These are phyloP conservation scores for Montipora foliosa DNA, from an alignment of 64 coral and sea anemone species.

Conservation along the genomic window DNA sequence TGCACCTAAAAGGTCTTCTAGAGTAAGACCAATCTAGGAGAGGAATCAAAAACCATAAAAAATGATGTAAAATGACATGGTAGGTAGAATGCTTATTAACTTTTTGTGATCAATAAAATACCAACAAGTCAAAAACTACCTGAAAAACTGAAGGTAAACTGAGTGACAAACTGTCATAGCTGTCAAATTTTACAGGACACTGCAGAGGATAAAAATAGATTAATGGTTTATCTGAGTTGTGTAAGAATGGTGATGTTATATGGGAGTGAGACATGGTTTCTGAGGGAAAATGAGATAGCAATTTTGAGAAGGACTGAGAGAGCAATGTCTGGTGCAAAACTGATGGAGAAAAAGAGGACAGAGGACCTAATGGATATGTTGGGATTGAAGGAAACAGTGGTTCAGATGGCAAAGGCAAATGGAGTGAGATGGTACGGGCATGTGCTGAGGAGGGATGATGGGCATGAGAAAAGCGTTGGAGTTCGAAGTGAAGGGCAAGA, in stretches of 20 bases:
- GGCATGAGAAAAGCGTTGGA: too few relatives aligned
- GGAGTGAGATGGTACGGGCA: too few relatives aligned
- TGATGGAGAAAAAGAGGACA: too few relatives aligned
- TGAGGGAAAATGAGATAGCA: too few relatives aligned
- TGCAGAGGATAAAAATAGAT: conserved; percentile 7
- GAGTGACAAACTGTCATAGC: conserved; percentile 90
- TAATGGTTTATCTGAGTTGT: neutral
- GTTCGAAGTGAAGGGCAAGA: too few relatives aligned
- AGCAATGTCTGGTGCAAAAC: too few relatives aligned
- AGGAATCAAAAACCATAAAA: neutral
- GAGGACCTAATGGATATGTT: too few relatives aligned
- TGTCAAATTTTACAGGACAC: conserved; percentile 97
- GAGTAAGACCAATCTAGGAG: conserved; percentile 39
- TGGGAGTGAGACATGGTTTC: too few relatives aligned
- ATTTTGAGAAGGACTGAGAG: too few relatives aligned
- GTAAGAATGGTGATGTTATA: neutral
- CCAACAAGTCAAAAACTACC: conserved; percentile 39
- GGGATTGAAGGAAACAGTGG: too few relatives aligned
- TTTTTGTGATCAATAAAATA: neutral
- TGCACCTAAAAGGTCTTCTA: conserved; percentile 73
- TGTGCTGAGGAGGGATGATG: too few relatives aligned
- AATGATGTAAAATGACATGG: neutral
- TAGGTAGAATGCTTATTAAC: neutral
- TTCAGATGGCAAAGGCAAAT: too few relatives aligned
- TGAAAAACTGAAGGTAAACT: conserved; percentile 81